Evolutionary conservation across 2,888 invertebrate genomes (phyloP).

Genomic region (Brachycybe producta): DNA sequence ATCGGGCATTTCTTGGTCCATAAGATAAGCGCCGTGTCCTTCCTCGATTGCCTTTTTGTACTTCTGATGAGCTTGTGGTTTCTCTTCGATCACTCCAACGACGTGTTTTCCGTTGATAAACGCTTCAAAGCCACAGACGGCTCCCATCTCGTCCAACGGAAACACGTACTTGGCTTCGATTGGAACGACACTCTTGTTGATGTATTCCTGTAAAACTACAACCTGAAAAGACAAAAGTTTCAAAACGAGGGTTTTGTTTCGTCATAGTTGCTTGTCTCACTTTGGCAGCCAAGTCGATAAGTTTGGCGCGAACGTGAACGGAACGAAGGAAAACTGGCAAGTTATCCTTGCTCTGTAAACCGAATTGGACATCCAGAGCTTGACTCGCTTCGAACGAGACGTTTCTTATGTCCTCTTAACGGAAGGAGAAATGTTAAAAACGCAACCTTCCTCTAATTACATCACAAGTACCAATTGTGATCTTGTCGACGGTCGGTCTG

Average conservation of each 20-base stretch:
- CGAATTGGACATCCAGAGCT: background rate
- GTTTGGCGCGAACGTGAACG: background rate
- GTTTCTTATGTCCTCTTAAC: background rate
- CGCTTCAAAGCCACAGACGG: constrained; percentile 37
- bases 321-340: background rate
- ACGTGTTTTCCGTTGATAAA: constrained; percentile 36
- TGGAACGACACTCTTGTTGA: constrained; percentile 17
- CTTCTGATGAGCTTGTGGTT: constrained; percentile 33
- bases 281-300: constrained; percentile 13
- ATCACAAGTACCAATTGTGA: background rate
- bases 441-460: background rate
- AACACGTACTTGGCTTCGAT: constrained; percentile 37
- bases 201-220: constrained; percentile 18
- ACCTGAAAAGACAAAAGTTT: constrained; percentile 8
- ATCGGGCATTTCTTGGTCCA: constrained; percentile 32
- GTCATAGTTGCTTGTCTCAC: background rate
- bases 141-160: constrained; percentile 34
- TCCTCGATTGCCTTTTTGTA: constrained; percentile 34
- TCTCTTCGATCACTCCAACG: constrained; percentile 35
- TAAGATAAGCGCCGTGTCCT: constrained; percentile 37
- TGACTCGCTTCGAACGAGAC: background rate
- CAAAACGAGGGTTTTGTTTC: background rate
- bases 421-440: background rate
- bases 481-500: background rate
- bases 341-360: background rate